A percentile compares a stretch with the other conserved stretches of the same genome.
These are phyloP conservation scores for Ibycter americanus DNA, from an alignment of 2,797 vertebrate genomes.

Conservation along the genomic window DNA sequence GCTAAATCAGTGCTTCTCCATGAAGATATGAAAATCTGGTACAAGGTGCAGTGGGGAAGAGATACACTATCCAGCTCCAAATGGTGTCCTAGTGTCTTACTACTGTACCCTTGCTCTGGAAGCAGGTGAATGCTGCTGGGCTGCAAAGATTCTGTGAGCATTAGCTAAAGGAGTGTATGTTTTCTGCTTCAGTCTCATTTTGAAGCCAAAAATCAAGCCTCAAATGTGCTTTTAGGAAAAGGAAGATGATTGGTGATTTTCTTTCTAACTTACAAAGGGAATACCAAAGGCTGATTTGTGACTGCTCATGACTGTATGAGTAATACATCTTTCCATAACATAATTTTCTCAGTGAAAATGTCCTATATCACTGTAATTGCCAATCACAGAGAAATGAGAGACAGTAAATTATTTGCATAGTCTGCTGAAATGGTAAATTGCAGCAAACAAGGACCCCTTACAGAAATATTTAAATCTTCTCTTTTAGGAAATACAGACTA, in stretches of 20 bases:
- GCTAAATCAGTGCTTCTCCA: not conserved
- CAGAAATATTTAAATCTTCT: constrained; percentile 16
- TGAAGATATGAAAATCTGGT: not conserved
- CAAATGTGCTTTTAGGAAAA: not conserved
- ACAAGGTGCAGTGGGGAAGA: not conserved
- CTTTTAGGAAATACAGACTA: not conserved
- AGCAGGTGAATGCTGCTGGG: not conserved
- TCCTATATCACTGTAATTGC: constrained; percentile 56
- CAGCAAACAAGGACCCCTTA: not conserved
- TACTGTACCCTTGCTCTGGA: not conserved
- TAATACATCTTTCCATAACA: constrained; percentile 10
- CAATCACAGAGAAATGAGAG: constrained; percentile 36
- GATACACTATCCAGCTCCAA: not conserved
- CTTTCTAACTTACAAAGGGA: not conserved
- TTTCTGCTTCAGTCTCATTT: not conserved
- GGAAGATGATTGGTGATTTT: not conserved
- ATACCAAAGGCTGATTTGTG: constrained; percentile 22
- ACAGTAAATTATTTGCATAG: constrained; percentile 45
- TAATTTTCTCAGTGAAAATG: constrained; percentile 24
- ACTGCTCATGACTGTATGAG: not conserved
- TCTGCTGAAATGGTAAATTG: constrained; percentile 41
- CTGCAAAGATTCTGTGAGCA: not conserved
- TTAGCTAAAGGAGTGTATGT: not conserved
- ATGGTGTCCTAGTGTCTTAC: not conserved
- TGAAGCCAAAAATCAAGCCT: not conserved